Evolutionary conservation across 2,113 vertebrate genomes (phyloP).

Genomic region (Rhinogobius similis): DNA sequence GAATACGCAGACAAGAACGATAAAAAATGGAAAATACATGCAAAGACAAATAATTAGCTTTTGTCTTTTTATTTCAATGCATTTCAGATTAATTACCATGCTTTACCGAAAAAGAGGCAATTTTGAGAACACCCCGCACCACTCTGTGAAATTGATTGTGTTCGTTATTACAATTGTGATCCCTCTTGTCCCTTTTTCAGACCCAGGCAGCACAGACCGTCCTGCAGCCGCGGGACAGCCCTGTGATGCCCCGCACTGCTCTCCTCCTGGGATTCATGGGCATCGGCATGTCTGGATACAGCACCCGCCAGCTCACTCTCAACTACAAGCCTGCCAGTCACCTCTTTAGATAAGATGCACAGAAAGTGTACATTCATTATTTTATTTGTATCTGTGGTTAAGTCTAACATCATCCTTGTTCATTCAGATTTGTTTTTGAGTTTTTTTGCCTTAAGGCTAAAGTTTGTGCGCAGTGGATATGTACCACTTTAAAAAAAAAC

Average conservation of each 20-base stretch:
- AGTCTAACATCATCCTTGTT: slow-evolving; percentile 21
- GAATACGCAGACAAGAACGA: not conserved
- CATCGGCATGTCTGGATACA: slow-evolving; percentile 82
- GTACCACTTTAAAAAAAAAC: slow-evolving; percentile 8
- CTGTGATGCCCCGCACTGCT: slow-evolving; percentile 69
- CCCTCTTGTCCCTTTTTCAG: slow-evolving; percentile 67
- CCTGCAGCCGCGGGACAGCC: slow-evolving; percentile 65
- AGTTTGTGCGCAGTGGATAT: slow-evolving; percentile 4
- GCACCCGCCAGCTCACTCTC: slow-evolving; percentile 81
- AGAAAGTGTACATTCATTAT: not conserved
- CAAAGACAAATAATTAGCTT: not conserved
- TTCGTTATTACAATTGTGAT: not conserved
- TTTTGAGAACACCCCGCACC: not conserved
- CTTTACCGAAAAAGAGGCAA: not conserved
- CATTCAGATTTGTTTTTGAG: slow-evolving; percentile 21
- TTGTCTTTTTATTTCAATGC: not conserved
- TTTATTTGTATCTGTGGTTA: slow-evolving; percentile 36
- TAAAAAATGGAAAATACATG: not conserved
- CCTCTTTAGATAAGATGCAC: slow-evolving; percentile 65
- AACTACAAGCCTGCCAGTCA: slow-evolving; percentile 70
- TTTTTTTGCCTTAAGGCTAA: slow-evolving; percentile 53
- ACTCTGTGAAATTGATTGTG: not conserved
- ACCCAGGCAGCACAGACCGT: slow-evolving; percentile 80
- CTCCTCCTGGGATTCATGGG: slow-evolving; percentile 82
- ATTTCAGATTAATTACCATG: not conserved